Evolutionary conservation across 1,140 invertebrate species (phyloP).

Genomic region (Pollicipes pollicipes): DNA sequence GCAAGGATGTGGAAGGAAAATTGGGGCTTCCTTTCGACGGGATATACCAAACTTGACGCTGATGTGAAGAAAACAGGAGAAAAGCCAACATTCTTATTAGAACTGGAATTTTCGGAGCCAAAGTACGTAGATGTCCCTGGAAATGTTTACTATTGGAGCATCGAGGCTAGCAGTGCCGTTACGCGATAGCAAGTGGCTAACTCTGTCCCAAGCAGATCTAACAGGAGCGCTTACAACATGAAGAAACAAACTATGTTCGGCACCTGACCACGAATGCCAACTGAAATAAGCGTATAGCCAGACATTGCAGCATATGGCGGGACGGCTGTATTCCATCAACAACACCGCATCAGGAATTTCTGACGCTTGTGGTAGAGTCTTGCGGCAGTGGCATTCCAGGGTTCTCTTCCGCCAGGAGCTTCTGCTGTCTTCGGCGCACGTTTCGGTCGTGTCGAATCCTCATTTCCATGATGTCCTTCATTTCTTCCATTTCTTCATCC

Average conservation of each 20-base stretch:
- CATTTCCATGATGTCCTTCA: slow-evolving; percentile 82
- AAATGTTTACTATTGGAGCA: background rate
- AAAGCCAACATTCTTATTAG: background rate
- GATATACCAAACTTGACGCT: background rate
- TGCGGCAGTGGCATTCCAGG: background rate
- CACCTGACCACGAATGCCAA: too few relatives aligned
- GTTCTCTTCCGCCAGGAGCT: slow-evolving; percentile 8
- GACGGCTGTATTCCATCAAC: background rate
- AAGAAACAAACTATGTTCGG: too few relatives aligned
- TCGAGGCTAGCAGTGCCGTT: too few relatives aligned
- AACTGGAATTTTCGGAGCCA: background rate
- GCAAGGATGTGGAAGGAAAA: background rate
- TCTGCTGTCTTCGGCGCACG: slow-evolving; percentile 19
- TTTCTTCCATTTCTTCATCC: slow-evolving; percentile 80
- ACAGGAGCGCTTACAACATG: too few relatives aligned
- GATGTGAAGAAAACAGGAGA: background rate
- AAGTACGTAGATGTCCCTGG: background rate
- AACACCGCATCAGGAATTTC: background rate
- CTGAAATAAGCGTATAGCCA: too few relatives aligned
- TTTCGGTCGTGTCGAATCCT: slow-evolving; percentile 48
- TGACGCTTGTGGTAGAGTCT: background rate
- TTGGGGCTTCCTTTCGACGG: background rate
- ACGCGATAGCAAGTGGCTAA: too few relatives aligned
- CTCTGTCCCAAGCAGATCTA: too few relatives aligned
- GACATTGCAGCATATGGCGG: too few relatives aligned